Evolutionary conservation across 1,140 invertebrate genomes (phyloP).

Genomic region (Megathymus violae): DNA sequence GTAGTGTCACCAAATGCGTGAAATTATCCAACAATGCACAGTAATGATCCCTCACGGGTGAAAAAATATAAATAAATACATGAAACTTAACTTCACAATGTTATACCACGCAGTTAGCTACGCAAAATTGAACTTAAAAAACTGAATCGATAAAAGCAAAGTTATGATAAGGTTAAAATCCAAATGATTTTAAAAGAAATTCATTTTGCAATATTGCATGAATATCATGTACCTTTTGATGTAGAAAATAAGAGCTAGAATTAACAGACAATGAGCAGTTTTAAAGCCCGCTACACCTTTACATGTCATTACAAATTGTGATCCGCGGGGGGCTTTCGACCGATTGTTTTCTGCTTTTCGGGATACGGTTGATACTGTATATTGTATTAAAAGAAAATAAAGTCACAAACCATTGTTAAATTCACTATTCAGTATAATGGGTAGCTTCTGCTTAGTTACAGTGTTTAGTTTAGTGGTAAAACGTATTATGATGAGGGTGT

Average conservation of each 20-base stretch:
- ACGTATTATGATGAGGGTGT: constrained; percentile 52
- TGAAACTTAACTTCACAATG: constrained; percentile 48
- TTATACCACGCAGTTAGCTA: constrained; percentile 33
- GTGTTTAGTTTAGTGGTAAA: constrained; percentile 57
- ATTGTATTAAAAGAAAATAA: constrained; percentile 59
- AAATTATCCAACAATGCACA: constrained; percentile 75
- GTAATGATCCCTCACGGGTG: constrained; percentile 73
- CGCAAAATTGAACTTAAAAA: constrained; percentile 40
- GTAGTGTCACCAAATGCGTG: constrained; percentile 77
- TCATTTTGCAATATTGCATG: constrained; percentile 2
- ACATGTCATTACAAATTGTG: constrained; percentile 53
- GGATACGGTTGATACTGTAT: constrained; percentile 55
- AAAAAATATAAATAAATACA: constrained; percentile 72
- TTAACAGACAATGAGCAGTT: constrained; percentile 1
- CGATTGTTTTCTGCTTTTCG: constrained; percentile 61
- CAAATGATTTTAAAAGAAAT: constrained; percentile 22
- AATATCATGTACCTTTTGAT: background rate
- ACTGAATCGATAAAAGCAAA: background rate
- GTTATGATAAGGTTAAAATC: background rate
- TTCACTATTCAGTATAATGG: constrained; percentile 57
- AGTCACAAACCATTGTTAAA: constrained; percentile 57
- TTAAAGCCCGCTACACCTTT: constrained; percentile 48
- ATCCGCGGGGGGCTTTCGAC: constrained; percentile 52
- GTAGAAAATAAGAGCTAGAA: constrained; percentile 22
- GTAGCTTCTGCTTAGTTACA: constrained; percentile 64